Evolutionary conservation across 2,113 vertebrate species (phyloP), one percentile per base, ranked within the genome.

Genomic region (Hydrolagus affinis): DNA sequence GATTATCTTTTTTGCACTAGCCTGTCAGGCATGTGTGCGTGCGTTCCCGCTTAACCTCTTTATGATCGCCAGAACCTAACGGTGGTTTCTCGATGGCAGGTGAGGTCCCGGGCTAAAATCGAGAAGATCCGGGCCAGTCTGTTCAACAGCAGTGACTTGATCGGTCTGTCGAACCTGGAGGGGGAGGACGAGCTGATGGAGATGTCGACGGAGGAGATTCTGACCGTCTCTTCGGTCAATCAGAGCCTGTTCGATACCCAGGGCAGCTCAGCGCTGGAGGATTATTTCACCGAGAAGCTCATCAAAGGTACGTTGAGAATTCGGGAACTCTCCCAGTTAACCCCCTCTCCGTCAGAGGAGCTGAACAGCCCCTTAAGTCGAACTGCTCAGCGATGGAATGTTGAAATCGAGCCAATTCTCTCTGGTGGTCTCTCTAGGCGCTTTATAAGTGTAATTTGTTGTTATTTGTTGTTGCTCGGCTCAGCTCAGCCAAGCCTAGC

Each of bases 181-280:
- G 96, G 96, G 32, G 97, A 99, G 89, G 98, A 98, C 73, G 97
- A 98, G 83, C 89, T 99, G 70, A 97, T 99, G 96, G 98, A 98
- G 88, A 94, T 99, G 94, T 98, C 96, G 21, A 98, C 96, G 0
- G 98, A 98, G 86, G 98, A 99, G 92, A 98, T 99, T 88, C 92
- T 99, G 85, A 99, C 98, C 0, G 98, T 96, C 19, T 99, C 98
- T 11, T 97, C 96, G 23, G 98, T 99, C 11, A 99, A 98, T 88
- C 98, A 99, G 92, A 99, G 98, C 88, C 89, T 99, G 86, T 99
- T 99, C 90, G 98, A 99, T 87, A 98, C 97, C 0, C 98, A 99
- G 86, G 98, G 98, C 57, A 98, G 97, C 89, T 97, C 97, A 1
- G 97, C 95, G 0, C 91, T 99, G 8, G 98, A 98, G 86, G 97